phyloP scores from a whole-genome alignment of 2,888 invertebrate genomes.

The Calameuta idolon region DNA sequence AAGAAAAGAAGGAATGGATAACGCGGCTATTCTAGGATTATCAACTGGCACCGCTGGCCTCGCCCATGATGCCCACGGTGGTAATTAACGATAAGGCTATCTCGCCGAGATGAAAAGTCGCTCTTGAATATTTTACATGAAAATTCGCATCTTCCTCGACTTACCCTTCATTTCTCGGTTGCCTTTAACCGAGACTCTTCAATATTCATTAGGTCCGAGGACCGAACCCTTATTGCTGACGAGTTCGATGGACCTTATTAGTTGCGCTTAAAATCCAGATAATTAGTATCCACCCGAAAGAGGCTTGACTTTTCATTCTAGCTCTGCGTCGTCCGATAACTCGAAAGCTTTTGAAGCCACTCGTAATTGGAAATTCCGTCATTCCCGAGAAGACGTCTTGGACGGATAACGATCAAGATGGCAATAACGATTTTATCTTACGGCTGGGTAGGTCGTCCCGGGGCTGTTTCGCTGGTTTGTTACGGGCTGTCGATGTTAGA shows the following conservation, averaged over 20 bases:
- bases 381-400: background rate
- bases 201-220: background rate
- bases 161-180: background rate
- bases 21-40: background rate
- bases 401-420: background rate
- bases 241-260: background rate
- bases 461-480: background rate
- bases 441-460: background rate
- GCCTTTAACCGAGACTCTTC: background rate
- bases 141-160: conserved; percentile 1
- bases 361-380: background rate
- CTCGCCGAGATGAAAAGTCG: background rate
- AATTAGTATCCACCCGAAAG: background rate
- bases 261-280: background rate
- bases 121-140: conserved; percentile 8
- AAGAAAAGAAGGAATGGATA: background rate
- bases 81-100: conserved; percentile 1
- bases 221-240: background rate
- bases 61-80: background rate
- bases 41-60: background rate
- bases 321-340: background rate
- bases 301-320: background rate
- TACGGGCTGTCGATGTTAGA: background rate
- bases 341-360: background rate
- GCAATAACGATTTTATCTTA: background rate